A percentile compares a stretch with the other conserved stretches of the same genome.
These are phyloP conservation scores for Bubalus kerabau DNA, from an alignment of 2,113 vertebrate genomes.

Conservation along the genomic window DNA sequence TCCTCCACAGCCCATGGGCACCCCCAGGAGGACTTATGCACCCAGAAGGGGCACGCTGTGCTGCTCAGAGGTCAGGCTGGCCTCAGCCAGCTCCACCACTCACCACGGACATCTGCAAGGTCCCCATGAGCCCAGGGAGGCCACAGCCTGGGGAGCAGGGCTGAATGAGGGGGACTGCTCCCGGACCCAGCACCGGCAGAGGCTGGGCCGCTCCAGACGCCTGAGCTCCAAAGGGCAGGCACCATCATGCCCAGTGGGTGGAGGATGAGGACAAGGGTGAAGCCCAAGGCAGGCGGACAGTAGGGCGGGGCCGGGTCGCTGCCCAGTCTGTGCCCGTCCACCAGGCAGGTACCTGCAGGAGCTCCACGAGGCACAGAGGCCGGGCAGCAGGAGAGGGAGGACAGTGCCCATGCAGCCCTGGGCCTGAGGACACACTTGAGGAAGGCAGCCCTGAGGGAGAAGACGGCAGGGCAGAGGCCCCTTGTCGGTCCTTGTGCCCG, in stretches of 20 bases:
- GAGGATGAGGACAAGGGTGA: neutral
- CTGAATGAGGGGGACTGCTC: neutral
- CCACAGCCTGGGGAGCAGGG: neutral
- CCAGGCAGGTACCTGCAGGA: neutral
- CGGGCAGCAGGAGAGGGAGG: neutral
- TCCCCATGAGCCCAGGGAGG: neutral
- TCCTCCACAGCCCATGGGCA: neutral
- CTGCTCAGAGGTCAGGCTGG: neutral
- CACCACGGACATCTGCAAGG: neutral
- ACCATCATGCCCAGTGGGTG: rapidly evolving
- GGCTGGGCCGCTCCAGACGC: rapidly evolving
- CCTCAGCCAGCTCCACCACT: too few relatives aligned
- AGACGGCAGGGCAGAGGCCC: neutral
- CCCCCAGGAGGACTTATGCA: neutral
- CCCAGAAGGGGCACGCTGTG: neutral
- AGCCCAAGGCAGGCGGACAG: neutral
- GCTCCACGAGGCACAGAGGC: neutral
- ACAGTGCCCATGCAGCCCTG: neutral
- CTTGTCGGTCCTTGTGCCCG: neutral
- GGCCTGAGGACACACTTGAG: neutral
- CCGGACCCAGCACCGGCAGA: rapidly evolving
- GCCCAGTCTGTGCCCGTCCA: too few relatives aligned
- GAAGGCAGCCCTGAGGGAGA: neutral
- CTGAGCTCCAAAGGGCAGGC: neutral
- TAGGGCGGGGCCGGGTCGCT: rapidly evolving